Evolutionary conservation across 2,113 vertebrate species (phyloP), one percentile per base, ranked within the genome.

Genomic region (Andinoacara biseriatus): DNA sequence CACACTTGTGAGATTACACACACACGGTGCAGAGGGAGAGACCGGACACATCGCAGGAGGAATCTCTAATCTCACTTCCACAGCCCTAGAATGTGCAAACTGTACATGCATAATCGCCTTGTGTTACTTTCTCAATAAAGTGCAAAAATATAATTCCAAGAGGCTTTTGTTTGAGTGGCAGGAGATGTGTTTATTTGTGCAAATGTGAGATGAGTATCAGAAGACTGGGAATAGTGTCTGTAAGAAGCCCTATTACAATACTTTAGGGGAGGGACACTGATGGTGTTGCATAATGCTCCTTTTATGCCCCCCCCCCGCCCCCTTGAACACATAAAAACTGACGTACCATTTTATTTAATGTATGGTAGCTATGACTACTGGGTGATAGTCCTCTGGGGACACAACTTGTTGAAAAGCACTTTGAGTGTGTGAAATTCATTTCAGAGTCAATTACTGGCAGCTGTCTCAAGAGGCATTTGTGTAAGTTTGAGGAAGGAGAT

Each of bases 111-210:
- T 14, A 56, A 22, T 81, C 76, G 61, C 81, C 57, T 83, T 58
- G 75, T 86, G 62, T 81, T 65, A n/a, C 24, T 85, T 85, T 86
- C 24, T 85, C 26, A 93, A 89, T 93, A 90, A 93, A 91, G 58
- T 33, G 54, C 15, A 86, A 49, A 61, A 35, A 13, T 80, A 60
- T 85, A 40, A 58, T 31, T 84, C 20, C 10, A 11, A 40, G 24
- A 40, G 0, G 7, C 2, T 61, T 76, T 52, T 56, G 8, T 63
- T 5, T 72, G 46, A 29, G 18, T 54, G 1, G 3, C 43, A 72
- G 67, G 67, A 31, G 43, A 26, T 3, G 46, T 8, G 10, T 52
- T 72, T 52, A 52, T 5, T 72, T 72, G 67, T 72, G 24, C 46
- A 72, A 52, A 31, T 52, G 10, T 52, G 29, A 52, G 43, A 54